Conservation (phyloP, 2,888 invertebrate genomes). For the Chloromyia formosa region DNA sequence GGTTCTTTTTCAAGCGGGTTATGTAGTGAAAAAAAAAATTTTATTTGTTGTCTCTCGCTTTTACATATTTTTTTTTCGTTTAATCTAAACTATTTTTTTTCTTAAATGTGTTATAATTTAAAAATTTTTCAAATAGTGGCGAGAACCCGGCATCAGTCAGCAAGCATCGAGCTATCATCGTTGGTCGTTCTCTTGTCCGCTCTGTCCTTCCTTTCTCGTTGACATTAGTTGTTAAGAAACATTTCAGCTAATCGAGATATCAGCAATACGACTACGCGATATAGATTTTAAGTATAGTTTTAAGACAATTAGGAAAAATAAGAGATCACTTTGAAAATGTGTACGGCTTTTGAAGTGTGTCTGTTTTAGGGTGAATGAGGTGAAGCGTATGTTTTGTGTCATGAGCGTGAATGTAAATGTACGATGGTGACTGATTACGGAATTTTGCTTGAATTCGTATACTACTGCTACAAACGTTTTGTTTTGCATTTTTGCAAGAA, state of each 20-base stretch:
- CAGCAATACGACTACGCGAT: slow-evolving; percentile 45
- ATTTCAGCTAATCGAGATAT: slow-evolving; percentile 48
- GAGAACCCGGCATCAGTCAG: slow-evolving; percentile 42
- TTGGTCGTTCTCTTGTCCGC: slow-evolving; percentile 43
- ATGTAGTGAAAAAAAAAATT: too few relatives aligned
- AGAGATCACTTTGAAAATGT: slow-evolving; percentile 52
- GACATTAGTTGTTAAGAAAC: slow-evolving; percentile 31
- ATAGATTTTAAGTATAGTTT: slow-evolving; percentile 33
- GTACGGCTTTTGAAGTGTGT: slow-evolving; percentile 1
- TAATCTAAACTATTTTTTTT: slow-evolving; percentile 42
- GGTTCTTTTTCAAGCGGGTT: too few relatives aligned
- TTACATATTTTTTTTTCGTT: neutral
- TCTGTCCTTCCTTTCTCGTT: slow-evolving; percentile 41
- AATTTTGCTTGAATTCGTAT: slow-evolving; percentile 44
- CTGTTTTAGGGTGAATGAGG: neutral
- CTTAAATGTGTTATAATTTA: slow-evolving; percentile 45
- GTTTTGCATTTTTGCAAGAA: slow-evolving; percentile 42
- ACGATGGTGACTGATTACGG: slow-evolving; percentile 43
- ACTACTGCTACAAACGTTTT: too few relatives aligned
- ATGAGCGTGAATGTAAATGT: too few relatives aligned
- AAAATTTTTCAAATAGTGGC: slow-evolving; percentile 48
- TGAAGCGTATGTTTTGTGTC: slow-evolving; percentile 26
- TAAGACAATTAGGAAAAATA: slow-evolving; percentile 11
- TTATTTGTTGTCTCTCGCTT: too few relatives aligned
- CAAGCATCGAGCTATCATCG: slow-evolving; percentile 51